Percentiles rank a stretch among this genome's conserved stretches.
Evolutionary conservation across 2,888 invertebrate species (phyloP).

Genomic region (Tethea ocularis): DNA sequence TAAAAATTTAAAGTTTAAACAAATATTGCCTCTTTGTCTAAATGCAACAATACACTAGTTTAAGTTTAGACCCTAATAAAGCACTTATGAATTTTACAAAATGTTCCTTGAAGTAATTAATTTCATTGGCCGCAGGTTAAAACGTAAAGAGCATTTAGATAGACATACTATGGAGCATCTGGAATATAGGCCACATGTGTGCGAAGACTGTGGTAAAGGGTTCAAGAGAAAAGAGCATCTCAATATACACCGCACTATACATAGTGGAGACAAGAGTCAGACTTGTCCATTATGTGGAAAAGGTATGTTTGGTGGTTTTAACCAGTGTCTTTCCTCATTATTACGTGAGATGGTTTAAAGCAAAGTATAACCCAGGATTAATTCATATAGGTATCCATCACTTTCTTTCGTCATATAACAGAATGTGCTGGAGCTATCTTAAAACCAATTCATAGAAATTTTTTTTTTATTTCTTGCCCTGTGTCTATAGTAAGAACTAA

Average conservation of each 20-base stretch:
- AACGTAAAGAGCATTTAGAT: constrained; percentile 90
- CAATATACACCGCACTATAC: constrained; percentile 91
- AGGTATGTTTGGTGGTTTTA: constrained; percentile 74
- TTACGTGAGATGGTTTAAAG: no score
- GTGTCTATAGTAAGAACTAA: no score
- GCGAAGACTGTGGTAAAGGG: constrained; percentile 89
- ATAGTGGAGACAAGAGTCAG: constrained; percentile 90
- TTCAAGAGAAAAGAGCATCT: constrained; percentile 93
- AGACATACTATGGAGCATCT: constrained; percentile 90
- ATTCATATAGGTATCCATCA: no score
- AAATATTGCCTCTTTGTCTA: background rate
- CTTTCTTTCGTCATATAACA: no score
- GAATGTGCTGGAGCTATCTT: no score
- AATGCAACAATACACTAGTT: background rate
- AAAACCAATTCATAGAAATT: no score
- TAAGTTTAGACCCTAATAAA: no score
- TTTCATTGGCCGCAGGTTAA: constrained; percentile 68
- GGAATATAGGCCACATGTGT: constrained; percentile 89
- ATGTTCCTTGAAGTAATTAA: no score
- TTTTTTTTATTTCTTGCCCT: no score
- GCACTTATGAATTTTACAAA: no score
- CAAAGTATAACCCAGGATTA: no score
- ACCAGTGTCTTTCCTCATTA: no score
- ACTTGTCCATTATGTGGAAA: constrained; percentile 89
- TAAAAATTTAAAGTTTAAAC: background rate